Conservation (phyloP, 2,888 invertebrate species). For the Eretmocerus hayati region DNA sequence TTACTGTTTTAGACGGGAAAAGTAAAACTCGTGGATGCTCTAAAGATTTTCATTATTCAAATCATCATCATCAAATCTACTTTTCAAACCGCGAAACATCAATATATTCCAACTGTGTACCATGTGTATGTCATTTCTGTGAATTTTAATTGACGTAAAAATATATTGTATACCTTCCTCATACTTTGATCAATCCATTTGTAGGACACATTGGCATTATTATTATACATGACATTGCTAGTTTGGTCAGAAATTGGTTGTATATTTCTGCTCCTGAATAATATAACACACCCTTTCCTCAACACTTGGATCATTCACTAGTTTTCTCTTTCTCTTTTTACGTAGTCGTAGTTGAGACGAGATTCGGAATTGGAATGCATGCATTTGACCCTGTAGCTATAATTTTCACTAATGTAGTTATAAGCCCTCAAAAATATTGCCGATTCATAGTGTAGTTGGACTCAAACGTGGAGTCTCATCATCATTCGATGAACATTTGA, state of each 20-base stretch:
- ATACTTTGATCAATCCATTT: constrained; percentile 1
- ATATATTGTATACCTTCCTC: constrained; percentile 8
- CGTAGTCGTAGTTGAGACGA: not conserved
- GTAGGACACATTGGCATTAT: constrained; percentile 7
- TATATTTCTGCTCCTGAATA: constrained; percentile 8
- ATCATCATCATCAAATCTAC: not conserved
- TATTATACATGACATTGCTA: constrained; percentile 6
- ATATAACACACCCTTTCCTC: constrained; percentile 8
- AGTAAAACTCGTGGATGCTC: constrained; percentile 24
- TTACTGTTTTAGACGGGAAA: constrained; percentile 16
- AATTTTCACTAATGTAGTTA: too few species aligned
- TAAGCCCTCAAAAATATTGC: too few species aligned
- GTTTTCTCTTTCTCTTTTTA: constrained; percentile 22
- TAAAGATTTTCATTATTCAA: constrained; percentile 8
- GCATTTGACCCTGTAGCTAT: too few species aligned
- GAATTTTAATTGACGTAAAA: too few species aligned
- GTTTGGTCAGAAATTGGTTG: constrained; percentile 6
- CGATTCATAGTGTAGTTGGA: too few species aligned
- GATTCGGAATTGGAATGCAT: constrained; percentile 17
- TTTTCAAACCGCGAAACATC: too few species aligned
- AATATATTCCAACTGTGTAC: too few species aligned
- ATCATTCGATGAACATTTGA: too few species aligned
- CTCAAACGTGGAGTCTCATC: too few species aligned
- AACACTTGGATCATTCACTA: constrained; percentile 22
- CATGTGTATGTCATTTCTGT: too few species aligned